Evolutionary conservation across 2,888 invertebrate genomes (phyloP).

Genomic region (Eudasyphora cyanicolor): DNA sequence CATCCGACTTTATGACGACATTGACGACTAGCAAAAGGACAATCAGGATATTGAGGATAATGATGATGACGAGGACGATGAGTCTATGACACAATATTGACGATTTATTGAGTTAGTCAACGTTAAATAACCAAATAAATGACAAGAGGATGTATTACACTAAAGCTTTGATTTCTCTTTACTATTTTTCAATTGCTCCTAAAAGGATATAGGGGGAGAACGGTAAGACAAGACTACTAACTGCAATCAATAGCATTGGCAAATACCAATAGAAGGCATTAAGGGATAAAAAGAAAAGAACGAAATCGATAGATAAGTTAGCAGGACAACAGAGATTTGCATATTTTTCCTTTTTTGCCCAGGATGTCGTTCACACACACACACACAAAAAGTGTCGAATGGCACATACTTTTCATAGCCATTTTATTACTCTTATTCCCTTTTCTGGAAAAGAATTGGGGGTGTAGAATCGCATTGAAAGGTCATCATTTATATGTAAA

Average conservation of each 20-base stretch:
- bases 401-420: neutral
- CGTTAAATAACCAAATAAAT: constrained; percentile 28
- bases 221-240: neutral
- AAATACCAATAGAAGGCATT: constrained; percentile 16
- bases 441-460: too few relatives aligned
- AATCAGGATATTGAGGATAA: neutral
- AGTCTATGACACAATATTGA: constrained; percentile 42
- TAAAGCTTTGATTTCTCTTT: neutral
- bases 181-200: neutral
- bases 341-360: constrained; percentile 26
- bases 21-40: neutral
- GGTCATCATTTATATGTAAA: constrained; percentile 3
- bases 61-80: constrained; percentile 5
- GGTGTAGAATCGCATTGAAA: neutral
- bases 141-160: constrained; percentile 25
- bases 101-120: constrained; percentile 39
- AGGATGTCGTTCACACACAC: too few relatives aligned
- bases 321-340: constrained; percentile 5
- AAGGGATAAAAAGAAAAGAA: neutral
- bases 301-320: neutral
- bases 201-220: neutral
- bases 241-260: neutral
- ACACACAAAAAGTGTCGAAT: constrained; percentile 1
- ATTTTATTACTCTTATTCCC: too few relatives aligned
- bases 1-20: constrained; percentile 2